These are phyloP conservation scores for Ammospiza caudacuta DNA, from an alignment of 2,113 vertebrate genomes.

Conservation along the genomic window DNA sequence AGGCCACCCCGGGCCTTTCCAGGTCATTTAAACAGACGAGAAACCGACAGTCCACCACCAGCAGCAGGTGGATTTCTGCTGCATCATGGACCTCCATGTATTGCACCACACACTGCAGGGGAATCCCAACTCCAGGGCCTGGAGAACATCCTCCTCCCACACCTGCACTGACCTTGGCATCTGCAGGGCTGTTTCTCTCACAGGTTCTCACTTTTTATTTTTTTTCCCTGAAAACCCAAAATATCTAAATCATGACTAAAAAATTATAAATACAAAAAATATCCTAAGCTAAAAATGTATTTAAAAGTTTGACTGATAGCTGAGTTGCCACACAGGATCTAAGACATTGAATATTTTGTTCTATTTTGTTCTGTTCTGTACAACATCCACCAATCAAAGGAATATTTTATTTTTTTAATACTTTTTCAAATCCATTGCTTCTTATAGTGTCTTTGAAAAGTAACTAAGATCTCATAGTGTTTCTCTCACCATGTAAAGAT, in stretches of 20 bases:
- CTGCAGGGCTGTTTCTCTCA: not conserved
- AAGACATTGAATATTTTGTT: not conserved
- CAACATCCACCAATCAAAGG: not conserved
- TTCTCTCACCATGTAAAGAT: not conserved
- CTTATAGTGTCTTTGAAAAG: not conserved
- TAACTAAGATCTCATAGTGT: not conserved
- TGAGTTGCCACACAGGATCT: not conserved
- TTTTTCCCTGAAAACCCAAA: not conserved
- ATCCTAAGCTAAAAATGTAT: too few relatives aligned
- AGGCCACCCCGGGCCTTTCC: too few relatives aligned
- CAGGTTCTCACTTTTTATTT: not conserved
- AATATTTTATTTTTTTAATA: not conserved
- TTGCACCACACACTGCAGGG: rapidly evolving
- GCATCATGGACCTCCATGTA: rapidly evolving
- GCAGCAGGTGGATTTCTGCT: not conserved
- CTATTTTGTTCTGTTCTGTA: not conserved
- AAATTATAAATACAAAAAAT: not conserved
- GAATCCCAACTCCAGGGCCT: not conserved
- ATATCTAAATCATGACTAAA: not conserved
- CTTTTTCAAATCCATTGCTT: not conserved
- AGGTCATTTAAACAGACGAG: too few relatives aligned
- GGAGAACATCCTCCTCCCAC: not conserved
- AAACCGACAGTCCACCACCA: too few relatives aligned
- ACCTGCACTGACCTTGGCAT: not conserved
- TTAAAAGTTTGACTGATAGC: not conserved